These are phyloP conservation scores for Python bivittatus DNA, from an alignment of 2,113 vertebrate genomes.

Conservation along the genomic window DNA sequence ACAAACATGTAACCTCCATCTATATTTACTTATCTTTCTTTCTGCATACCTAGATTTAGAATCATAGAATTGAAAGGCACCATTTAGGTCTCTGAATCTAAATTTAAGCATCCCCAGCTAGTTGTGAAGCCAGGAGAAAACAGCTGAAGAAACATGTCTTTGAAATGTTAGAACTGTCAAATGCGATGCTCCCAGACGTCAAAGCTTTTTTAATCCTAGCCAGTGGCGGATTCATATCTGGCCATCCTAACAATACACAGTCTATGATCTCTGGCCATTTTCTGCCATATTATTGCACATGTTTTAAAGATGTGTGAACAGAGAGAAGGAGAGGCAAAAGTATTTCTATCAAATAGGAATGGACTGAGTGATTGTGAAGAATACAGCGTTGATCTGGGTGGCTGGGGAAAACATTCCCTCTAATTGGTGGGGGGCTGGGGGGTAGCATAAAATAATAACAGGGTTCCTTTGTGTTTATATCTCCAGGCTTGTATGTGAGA, in stretches of 20 bases:
- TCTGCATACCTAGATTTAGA: not conserved
- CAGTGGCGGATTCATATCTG: not conserved
- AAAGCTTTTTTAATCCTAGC: not conserved
- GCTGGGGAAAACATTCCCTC: not conserved
- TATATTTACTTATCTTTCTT: constrained; percentile 19
- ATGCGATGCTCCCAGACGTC: not conserved
- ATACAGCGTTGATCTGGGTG: not conserved
- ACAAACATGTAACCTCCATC: not conserved
- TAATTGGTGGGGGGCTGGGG: not conserved
- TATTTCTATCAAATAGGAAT: not conserved
- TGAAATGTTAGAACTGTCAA: not conserved
- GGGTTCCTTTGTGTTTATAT: not conserved
- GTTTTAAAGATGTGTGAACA: not conserved
- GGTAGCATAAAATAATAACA: not conserved
- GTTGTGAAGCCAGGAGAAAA: not conserved
- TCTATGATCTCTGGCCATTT: not conserved
- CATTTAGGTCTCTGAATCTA: not conserved
- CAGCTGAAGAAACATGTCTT: not conserved
- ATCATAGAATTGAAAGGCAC: not conserved
- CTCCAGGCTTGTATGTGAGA: constrained; percentile 14
- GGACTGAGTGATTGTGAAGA: not conserved
- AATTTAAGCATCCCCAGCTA: not conserved
- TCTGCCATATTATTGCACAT: not conserved
- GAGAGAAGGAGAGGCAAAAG: not conserved
- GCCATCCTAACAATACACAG: not conserved